Conservation (phyloP, 2,888 invertebrate species). For the Mamestra brassicae region DNA sequence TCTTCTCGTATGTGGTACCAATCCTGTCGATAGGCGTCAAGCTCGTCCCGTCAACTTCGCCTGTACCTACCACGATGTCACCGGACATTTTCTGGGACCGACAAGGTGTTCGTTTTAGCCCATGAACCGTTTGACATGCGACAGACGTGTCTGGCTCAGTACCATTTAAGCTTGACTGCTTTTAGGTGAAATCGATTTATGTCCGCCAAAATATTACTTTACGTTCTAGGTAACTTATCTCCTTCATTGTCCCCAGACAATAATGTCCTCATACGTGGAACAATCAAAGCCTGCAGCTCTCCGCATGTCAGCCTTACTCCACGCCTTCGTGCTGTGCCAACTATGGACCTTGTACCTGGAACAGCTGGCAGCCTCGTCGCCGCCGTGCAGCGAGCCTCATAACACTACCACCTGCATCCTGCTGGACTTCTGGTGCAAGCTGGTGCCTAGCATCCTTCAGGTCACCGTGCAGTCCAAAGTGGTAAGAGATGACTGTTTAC, state of each 20-base stretch:
- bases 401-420: slow-evolving; percentile 95
- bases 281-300: slow-evolving; percentile 94
- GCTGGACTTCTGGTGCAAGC: slow-evolving; percentile 99
- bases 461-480: slow-evolving; percentile 95
- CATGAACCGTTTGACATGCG: too few relatives aligned
- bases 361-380: slow-evolving; percentile 93
- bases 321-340: slow-evolving; percentile 99
- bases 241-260: slow-evolving; percentile 88
- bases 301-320: slow-evolving; percentile 99
- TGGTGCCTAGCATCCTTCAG: slow-evolving; percentile 98
- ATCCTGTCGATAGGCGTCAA: too few relatives aligned
- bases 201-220: too few relatives aligned
- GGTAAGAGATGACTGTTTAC: slow-evolving; percentile 81
- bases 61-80: too few relatives aligned
- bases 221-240: background rate
- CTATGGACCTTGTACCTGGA: slow-evolving; percentile 99
- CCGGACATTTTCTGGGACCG: too few relatives aligned
- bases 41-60: too few relatives aligned
- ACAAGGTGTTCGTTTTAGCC: too few relatives aligned
- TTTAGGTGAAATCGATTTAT: too few relatives aligned
- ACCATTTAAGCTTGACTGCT: too few relatives aligned
- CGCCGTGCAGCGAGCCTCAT: slow-evolving; percentile 93
- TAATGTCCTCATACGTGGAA: slow-evolving; percentile 99
- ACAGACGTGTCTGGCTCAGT: too few relatives aligned
- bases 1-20: too few relatives aligned